These are phyloP conservation scores for Umimayanthus kanabou DNA, from an alignment of 92 coral and sea anemone genomes.

Conservation along the genomic window DNA sequence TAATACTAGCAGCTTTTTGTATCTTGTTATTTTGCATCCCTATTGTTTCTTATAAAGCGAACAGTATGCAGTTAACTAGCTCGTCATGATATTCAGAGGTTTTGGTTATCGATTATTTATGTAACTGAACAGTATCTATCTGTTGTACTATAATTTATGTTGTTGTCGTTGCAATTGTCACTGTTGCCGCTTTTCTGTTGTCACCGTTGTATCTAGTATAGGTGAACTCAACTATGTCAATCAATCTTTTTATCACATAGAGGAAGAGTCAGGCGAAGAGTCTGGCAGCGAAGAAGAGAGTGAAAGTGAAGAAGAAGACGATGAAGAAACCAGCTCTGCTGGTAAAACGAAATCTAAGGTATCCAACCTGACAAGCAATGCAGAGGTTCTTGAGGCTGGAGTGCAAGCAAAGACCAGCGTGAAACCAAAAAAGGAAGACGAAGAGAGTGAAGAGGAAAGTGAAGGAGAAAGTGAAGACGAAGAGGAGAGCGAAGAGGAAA, in stretches of 20 bases:
- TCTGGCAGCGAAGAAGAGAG: slow-evolving; percentile 20
- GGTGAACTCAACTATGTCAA: too few relatives aligned
- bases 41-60: neutral
- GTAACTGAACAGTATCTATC: neutral
- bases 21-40: neutral
- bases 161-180: neutral
- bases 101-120: too few relatives aligned
- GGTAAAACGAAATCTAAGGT: slow-evolving; percentile 1
- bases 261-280: slow-evolving; percentile 41
- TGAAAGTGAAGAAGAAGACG: slow-evolving; percentile 8
- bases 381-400: neutral
- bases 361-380: slow-evolving; percentile 16
- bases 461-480: slow-evolving; percentile 51
- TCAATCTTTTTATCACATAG: neutral
- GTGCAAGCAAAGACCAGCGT: neutral
- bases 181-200: too few relatives aligned
- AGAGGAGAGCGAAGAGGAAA: slow-evolving; percentile 49
- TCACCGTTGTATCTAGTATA: neutral
- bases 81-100: too few relatives aligned
- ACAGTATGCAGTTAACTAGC: neutral
- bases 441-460: slow-evolving; percentile 51
- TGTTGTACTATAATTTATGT: too few relatives aligned
- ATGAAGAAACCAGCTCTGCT: slow-evolving; percentile 6
- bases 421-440: slow-evolving; percentile 31
- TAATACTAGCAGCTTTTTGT: too few relatives aligned